Conservation (phyloP, 2,113 vertebrate genomes). For the Oreamnos americanus region DNA sequence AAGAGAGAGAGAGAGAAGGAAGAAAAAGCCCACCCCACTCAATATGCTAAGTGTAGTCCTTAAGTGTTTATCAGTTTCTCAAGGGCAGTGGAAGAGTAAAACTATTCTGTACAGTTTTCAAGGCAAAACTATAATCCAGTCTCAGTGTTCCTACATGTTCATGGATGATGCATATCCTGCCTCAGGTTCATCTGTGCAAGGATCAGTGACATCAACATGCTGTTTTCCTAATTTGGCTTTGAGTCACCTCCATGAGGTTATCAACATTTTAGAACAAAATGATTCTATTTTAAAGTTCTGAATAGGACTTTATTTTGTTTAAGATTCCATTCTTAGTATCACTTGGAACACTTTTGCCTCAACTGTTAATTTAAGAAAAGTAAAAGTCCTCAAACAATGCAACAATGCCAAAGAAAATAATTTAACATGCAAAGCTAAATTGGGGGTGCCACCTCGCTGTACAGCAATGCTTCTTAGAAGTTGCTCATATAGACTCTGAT, state of each 20-base stretch:
- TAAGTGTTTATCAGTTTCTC: background rate
- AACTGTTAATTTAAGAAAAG: conserved; percentile 53
- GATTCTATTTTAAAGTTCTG: conserved; percentile 35
- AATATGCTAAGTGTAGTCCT: background rate
- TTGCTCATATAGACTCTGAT: background rate
- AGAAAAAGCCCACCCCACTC: background rate
- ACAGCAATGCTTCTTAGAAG: background rate
- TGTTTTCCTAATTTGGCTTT: background rate
- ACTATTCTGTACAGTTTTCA: background rate
- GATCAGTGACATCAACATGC: background rate
- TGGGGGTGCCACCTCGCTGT: background rate
- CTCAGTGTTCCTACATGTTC: background rate
- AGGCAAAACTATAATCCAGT: background rate
- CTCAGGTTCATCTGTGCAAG: background rate
- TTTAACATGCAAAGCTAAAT: background rate
- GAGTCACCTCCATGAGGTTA: conserved; percentile 24
- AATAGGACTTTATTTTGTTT: conserved; percentile 39
- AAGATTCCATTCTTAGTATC: conserved; percentile 37
- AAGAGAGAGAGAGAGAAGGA: background rate
- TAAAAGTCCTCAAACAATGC: conserved; percentile 30
- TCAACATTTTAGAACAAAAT: conserved; percentile 26
- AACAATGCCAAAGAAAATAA: conserved; percentile 26
- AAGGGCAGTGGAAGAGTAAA: background rate
- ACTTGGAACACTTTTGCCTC: conserved; percentile 10
- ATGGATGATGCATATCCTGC: background rate